Evolutionary conservation across 2,113 vertebrate genomes (phyloP).

Genomic region (Nycticebus coucang): DNA sequence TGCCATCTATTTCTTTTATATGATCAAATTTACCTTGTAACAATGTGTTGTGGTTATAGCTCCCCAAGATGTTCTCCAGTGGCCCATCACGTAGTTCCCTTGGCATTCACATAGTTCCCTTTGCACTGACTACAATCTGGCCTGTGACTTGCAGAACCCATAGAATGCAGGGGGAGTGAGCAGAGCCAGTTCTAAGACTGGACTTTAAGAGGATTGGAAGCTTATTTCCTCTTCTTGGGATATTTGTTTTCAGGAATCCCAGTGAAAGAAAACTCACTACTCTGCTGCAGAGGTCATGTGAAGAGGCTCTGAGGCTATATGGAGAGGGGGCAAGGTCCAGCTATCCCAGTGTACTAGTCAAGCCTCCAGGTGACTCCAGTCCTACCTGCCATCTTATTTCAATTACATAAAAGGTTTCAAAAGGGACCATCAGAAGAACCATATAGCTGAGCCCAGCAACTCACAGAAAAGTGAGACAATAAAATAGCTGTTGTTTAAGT

Average conservation of each 20-base stretch:
- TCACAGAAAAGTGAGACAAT: not conserved
- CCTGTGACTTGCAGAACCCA: not conserved
- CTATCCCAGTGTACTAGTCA: not conserved
- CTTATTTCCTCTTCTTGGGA: not conserved
- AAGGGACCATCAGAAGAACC: not conserved
- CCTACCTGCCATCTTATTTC: not conserved
- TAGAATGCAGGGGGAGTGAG: not conserved
- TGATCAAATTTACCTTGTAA: not conserved
- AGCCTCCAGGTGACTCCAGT: not conserved
- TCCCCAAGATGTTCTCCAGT: not conserved
- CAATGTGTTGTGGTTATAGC: not conserved
- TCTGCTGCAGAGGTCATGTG: not conserved
- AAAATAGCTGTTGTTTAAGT: not conserved
- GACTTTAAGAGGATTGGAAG: not conserved
- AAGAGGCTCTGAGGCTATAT: not conserved
- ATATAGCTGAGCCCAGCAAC: not conserved
- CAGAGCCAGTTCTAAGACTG: not conserved
- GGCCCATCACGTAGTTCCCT: rapidly evolving
- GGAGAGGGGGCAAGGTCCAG: not conserved
- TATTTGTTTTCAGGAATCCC: not conserved
- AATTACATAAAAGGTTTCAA: not conserved
- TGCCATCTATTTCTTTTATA: constrained; percentile 19
- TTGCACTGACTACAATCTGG: not conserved
- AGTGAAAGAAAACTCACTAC: not conserved
- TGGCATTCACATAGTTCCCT: not conserved